Evolutionary conservation across 2,888 invertebrate species (phyloP), one percentile per base, ranked within the genome.

Genomic region (Girardia tigrina): DNA sequence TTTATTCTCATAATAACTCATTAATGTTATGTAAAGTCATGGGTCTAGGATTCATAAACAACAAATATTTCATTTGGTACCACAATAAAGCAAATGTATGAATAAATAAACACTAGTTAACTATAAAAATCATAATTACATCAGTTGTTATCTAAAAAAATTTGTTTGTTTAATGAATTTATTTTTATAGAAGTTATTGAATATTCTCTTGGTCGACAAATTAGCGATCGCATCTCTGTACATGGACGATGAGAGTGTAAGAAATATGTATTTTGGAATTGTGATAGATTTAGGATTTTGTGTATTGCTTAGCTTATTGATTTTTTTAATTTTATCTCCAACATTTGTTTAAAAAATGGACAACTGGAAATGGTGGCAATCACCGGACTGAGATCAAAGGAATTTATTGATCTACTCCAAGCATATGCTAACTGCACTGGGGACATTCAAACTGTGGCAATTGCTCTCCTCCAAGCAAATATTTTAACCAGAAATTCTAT

Each of bases 381-480:
- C 73, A 91, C 93, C 73, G 85, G 85, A 82, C 77, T 76, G 1
- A 83, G 83, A 72, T 77, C 84, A 0, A 78, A 77, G 26, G 82
- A 81, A 28, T 83, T 84, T 42, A 86, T 93, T 70, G 88, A 88
- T 77, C 86, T 95, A 80, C 86, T 94, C 79, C 91, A 92, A 85
- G 89, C 88, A 78, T 94, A 92, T 85, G 87, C 94, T 80, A 92
- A 95, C 85, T 84, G 86, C 29, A 89, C 91, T 0, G 90, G 90
- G 8, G 94, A 95, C 86, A 90, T 95, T 78, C 94, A 95, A 86
- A 91, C 92, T 27, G 91, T 90, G 23, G 79, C 82, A n/a, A 77
- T 83, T 72, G 73, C 36, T 20, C 29, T 36, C 26, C 73, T 72
- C 23, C 73, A 72, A 29, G 73, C 73, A 2, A 29, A 72, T 29